Evolutionary conservation across 30 jellyfish, hydroid and myxozoan species (phyloP), one percentile per base, ranked within the genome.

Genomic region (Aurelia aurita): DNA sequence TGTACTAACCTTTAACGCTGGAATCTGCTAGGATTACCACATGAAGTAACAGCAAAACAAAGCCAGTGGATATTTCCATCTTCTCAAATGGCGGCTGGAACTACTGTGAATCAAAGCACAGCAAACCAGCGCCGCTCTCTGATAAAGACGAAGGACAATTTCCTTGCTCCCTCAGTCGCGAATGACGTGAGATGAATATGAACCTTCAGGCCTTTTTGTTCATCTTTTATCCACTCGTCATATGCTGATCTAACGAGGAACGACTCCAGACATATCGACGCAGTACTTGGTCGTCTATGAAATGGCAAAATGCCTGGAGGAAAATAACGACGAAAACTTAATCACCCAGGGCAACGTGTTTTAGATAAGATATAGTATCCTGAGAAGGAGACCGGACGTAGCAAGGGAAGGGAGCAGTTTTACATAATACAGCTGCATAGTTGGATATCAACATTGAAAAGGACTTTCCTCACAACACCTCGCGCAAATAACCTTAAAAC

Each of bases 261-360:
- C 61, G 71, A 78, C 79, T 16, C 76, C 70, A 61, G 59, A 79
- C 82, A 79, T 46, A 47, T 65, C 81, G 53, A 28, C 77, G 67
- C 79, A 54, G 34, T 49, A 79, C 90, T 79, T 79, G 82, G 79
- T 73, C 90, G 80, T 62, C 68, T 79, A 61, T 62, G 64, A 20
- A 68, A 77, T 25, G 68, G 90, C 90, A 39, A 61, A 79, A 79
- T 79, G 90, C 90, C 90, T 79, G 90, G 82, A 79, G 90, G 81
- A 64, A 79, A 74, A 74, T 53, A 39, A 23, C 72, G 86, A 57
- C 32, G 75, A 74, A 74, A 59, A 73, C 74, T 55, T 74, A 73
- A 74, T 74, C 86, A 39, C 59, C 86, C 77, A 53, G 86, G 86
- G 86, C 59, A 74, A 74, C 86, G 86, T 74, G 76, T 59, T 74